Base-by-base conservation (phyloP, 2,888 invertebrate species). In the Drosophila neotestacea region DNA sequence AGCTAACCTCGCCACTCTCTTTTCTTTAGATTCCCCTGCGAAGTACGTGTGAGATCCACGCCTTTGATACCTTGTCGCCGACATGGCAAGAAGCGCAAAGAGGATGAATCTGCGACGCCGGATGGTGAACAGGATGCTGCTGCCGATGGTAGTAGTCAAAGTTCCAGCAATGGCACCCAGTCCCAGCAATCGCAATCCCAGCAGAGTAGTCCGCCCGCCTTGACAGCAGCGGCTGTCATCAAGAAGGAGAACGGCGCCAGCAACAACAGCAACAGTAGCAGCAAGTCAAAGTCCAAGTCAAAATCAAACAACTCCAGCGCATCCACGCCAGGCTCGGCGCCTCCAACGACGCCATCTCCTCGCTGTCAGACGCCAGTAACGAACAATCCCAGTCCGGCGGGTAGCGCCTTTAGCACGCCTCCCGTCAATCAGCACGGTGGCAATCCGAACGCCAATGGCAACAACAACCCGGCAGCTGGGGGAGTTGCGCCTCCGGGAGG, bases 31-130 rank as follows among this genome's bases (percentile, higher is more conserved):
- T 98, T 95, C 92, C 96, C 97, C 47, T 96, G 97, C 93, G 96
- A 97, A 93, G 96, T 97, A 27, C 94, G 97, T 77, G 96, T 97
- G 28, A 94, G 98, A 61, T 96, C 96, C 3, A 96, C 96, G 9
- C 98, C 98, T 0, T 93, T 97, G 9, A 96, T 96, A 83, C 96
- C 97, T 0, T 97, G 97, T 87, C 94, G 96, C 72, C 94, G 95
- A 27, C 96, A 96, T 85, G 96, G 96, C 0, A 96, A 96, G 86
- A 96, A 96, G 89, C 94, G 96, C 65, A 92, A 92, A 68, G 96
- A 96, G 92, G 96, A 96, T 39, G 96, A 95, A 30, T 48, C 81
- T 4, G 75, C 83, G 11, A 66, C 89, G n/a, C 79, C 93, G 1
- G 90, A 92, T 32, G 92, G 92, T 61, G 90, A 87, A 28, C 73